Base-by-base conservation (phyloP, 2,888 invertebrate species). In the Habroteleia sp. region DNA sequence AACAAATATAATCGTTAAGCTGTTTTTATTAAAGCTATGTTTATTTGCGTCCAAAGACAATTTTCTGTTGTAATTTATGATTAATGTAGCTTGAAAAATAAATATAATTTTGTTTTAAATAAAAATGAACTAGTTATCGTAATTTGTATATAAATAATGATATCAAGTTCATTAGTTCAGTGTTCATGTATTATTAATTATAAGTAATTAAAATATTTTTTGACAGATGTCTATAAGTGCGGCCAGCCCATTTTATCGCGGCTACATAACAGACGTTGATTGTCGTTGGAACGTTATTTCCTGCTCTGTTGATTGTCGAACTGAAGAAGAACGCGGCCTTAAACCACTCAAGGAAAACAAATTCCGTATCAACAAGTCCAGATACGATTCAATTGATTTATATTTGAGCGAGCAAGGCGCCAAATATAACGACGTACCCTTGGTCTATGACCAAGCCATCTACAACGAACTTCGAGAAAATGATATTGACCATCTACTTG, bases 241-340 rank as follows among this genome's bases (percentile, higher is more conserved):
- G 3, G 98, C 99, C 0, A 96, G 98, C 14, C 99, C 99, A 0
- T 91, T 97, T 66, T 96, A 96, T 90, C 93, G 98, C 63, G 99
- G 99, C 7, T 95, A 94, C 89, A 89, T 99, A 71, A 95, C 98
- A 0, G 99, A 99, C 86, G 95, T 96, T 37, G 99, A 99, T 89
- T 98, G 98, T 83, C 94, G 99, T 69, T 99, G 99, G 99, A 95
- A 96, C 88, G 95, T 99, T 60, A 98, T 99, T 85, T 94, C 98
- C 4, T 95, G 94, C 27, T 97, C 98, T 0, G 98, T 99, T 16
- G 99, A 99, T 90, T 97, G 97, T 86, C 92, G 98, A 77, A 97
- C 97, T 1, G 91, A 92, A 66, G 97, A 97, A 88, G 99, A 99
- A 88, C 92, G 97, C 74, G 97, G 97, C 10, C 87, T 95, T 25